Conservation (phyloP, 2,113 vertebrate genomes). For the Pachyramphus minor region DNA sequence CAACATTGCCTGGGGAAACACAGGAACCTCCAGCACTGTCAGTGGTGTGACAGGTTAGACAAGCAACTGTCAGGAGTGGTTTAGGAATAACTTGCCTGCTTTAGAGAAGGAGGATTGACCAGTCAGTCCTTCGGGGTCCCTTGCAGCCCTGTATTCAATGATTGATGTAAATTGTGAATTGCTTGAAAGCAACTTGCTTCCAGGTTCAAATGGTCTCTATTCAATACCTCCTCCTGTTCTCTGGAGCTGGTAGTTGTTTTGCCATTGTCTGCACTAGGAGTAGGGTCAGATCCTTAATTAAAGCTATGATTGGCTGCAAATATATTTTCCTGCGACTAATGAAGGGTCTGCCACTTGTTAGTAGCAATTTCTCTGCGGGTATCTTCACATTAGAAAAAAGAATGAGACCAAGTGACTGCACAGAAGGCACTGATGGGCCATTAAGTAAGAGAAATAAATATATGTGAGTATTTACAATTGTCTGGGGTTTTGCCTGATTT, state of each 20-base stretch:
- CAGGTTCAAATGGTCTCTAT: neutral
- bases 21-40: neutral
- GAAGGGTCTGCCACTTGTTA: neutral
- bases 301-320: neutral
- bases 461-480: neutral
- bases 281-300: conserved; percentile 24
- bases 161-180: neutral
- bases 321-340: neutral
- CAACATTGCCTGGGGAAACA: neutral
- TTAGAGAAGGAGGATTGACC: neutral
- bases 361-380: neutral
- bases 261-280: neutral
- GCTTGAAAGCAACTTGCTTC: neutral
- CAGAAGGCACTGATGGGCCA: neutral
- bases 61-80: neutral
- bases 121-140: neutral
- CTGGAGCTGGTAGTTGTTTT: neutral
- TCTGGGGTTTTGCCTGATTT: neutral
- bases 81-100: neutral
- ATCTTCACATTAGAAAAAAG: neutral
- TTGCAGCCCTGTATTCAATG: neutral
- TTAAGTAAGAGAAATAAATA: neutral
- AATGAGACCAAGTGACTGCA: neutral
- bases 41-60: neutral
- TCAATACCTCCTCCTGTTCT: neutral